Evolutionary conservation across 2,888 invertebrate species (phyloP), one percentile per base, ranked within the genome.

Genomic region (Lithophane socia): DNA sequence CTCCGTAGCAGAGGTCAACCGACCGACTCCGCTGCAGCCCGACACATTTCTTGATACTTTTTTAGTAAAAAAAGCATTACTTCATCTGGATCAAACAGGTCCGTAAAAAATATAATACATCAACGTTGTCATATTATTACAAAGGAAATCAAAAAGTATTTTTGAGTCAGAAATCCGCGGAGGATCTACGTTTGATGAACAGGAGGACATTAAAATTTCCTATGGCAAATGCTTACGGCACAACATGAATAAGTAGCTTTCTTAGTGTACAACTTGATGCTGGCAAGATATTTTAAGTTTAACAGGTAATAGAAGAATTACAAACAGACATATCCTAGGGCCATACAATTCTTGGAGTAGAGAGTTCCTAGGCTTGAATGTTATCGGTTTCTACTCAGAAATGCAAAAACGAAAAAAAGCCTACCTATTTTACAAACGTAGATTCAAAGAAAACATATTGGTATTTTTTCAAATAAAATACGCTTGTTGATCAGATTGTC

Each of bases 1-100:
- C 88, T 87, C 77, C 81, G 91, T 90, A 87, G 89, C 93, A 92
- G 85, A 93, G 94, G 94, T 94, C 94, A 93, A 90, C 86, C 87
- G 86, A 54, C 73, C 79, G 69, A 77, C 76, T 80, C 73, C 68
- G 73, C 61, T 84, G 88, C 87, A 88, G 12, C 79, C 88, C 80
- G 88, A 85, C 84, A 77, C 84, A 87, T 90, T 89, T 87, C 86
- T 86, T 89, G 87, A 84, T 70, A 52, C 21, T 75, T 42, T 61
- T 56, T 75, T 82, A 58, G 76, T 80, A 58, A 82, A 82, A 84
- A 77, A 89, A 89, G 86, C 85, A 80, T 88, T 85, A 83, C 85
- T 90, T 90, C 90, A 88, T 86, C 83, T 86, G 87, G 79, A 87
- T 87, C 84, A 80, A 89, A 89, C 88, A 87, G 87, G 86, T 86